Conservation (phyloP, 37 sponge, comb jelly and placozoan genomes). For the Amphimedon queenslandica region DNA sequence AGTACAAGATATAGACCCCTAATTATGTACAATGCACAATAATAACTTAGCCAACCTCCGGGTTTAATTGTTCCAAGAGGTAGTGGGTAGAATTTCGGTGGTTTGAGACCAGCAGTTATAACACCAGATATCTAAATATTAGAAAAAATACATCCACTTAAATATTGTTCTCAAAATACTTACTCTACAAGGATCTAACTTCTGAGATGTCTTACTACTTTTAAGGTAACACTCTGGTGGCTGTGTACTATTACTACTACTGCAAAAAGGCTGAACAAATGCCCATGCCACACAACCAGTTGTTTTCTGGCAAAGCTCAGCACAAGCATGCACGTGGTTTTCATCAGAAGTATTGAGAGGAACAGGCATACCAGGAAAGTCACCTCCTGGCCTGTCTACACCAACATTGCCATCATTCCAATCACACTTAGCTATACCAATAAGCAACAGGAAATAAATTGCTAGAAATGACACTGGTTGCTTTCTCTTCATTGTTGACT, state of each 20-base stretch:
- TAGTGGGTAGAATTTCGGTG: slow-evolving; percentile 36
- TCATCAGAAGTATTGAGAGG: neutral
- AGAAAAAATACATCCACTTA: neutral
- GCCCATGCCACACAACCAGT: slow-evolving; percentile 58
- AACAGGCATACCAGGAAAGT: slow-evolving; percentile 46
- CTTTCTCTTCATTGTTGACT: too few species aligned
- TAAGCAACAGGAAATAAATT: neutral
- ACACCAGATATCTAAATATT: slow-evolving; percentile 52
- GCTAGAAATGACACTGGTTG: too few species aligned
- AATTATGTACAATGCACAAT: neutral
- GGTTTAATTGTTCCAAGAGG: slow-evolving; percentile 55
- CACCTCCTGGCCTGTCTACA: slow-evolving; percentile 53
- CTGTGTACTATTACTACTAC: neutral
- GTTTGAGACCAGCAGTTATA: slow-evolving; percentile 29
- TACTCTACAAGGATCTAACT: slow-evolving; percentile 40
- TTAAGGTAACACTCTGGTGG: slow-evolving; percentile 50
- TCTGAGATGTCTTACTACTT: slow-evolving; percentile 24
- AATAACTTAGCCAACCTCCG: slow-evolving; percentile 17
- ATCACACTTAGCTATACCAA: neutral
- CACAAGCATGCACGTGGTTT: slow-evolving; percentile 35
- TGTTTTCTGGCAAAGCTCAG: slow-evolving; percentile 28
- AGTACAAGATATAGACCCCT: too few species aligned
- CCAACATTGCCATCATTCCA: slow-evolving; percentile 69
- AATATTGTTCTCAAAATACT: neutral
- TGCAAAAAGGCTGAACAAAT: slow-evolving; percentile 35